Conservation (phyloP, 1,140 invertebrate genomes). For the Antheraea pernyi region DNA sequence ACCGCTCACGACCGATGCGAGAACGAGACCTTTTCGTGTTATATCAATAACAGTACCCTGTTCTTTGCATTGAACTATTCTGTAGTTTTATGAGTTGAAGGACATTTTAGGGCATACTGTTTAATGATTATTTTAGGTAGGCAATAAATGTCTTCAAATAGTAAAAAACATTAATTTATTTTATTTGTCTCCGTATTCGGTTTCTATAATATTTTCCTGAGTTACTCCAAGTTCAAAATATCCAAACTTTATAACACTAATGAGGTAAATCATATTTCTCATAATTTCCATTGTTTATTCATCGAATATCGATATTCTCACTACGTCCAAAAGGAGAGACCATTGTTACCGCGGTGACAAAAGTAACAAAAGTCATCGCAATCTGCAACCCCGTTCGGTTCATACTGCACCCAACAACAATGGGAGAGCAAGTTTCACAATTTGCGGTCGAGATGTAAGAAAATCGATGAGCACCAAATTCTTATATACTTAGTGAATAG, state of each 20-base stretch:
- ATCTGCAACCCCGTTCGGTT: conserved; percentile 20
- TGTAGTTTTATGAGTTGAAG: no score
- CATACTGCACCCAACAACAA: conserved; percentile 21
- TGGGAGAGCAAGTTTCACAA: conserved; percentile 35
- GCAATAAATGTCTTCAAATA: no score
- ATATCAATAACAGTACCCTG: no score
- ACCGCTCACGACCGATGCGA: no score
- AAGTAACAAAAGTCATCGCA: conserved; percentile 27
- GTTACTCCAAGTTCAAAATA: no score
- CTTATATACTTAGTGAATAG: background rate
- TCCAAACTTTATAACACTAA: background rate
- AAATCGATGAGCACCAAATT: conserved; percentile 31
- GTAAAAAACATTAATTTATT: no score
- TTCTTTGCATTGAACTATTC: no score
- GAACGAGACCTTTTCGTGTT: no score
- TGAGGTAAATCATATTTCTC: background rate
- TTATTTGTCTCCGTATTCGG: no score
- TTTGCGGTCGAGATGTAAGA: conserved; percentile 34
- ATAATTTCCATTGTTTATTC: background rate
- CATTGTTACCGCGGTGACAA: conserved; percentile 18
- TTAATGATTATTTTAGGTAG: no score
- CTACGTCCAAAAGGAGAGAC: conserved; percentile 4
- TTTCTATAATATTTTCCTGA: no score
- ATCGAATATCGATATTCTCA: background rate
- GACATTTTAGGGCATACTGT: no score